These are phyloP conservation scores for Dolichoris vasculosae DNA, from an alignment of 1,140 invertebrate genomes.

Conservation along the genomic window DNA sequence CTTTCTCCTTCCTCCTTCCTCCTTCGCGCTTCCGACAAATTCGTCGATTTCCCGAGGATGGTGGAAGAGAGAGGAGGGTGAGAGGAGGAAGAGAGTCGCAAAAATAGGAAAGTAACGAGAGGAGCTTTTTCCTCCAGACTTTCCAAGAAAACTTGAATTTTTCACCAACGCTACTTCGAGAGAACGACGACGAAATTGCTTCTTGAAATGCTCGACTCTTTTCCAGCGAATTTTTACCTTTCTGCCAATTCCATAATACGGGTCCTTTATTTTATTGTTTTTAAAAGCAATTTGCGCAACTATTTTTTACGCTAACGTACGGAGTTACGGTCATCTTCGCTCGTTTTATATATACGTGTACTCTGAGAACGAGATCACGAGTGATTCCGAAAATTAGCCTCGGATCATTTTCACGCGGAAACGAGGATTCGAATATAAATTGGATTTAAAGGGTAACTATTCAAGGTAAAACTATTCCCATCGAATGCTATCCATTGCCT, in stretches of 20 bases:
- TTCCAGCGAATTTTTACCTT: slow-evolving; percentile 28
- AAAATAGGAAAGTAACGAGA: slow-evolving; percentile 36
- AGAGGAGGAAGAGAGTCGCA: slow-evolving; percentile 19
- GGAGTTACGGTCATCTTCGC: background rate
- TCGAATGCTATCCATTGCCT: background rate
- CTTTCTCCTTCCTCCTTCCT: slow-evolving; percentile 61
- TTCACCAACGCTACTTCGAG: slow-evolving; percentile 10
- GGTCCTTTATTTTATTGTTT: background rate
- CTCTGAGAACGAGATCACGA: background rate
- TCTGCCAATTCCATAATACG: background rate
- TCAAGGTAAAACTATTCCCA: background rate
- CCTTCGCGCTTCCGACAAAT: slow-evolving; percentile 45
- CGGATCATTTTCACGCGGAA: too few species aligned
- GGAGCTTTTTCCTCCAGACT: slow-evolving; percentile 25
- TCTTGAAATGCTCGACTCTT: slow-evolving; percentile 5
- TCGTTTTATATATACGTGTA: background rate
- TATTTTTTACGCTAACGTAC: background rate
- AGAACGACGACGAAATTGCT: slow-evolving; percentile 25
- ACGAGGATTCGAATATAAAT: background rate
- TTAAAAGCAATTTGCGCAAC: background rate
- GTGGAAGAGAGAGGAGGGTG: background rate
- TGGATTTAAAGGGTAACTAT: background rate
- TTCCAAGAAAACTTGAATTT: slow-evolving; percentile 36
- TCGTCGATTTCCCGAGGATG: slow-evolving; percentile 14
- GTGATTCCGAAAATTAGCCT: background rate